Evolutionary conservation across 2,113 vertebrate species (phyloP), one percentile per base, ranked within the genome.

Genomic region (Sinocyclocheilus maitianheensis): DNA sequence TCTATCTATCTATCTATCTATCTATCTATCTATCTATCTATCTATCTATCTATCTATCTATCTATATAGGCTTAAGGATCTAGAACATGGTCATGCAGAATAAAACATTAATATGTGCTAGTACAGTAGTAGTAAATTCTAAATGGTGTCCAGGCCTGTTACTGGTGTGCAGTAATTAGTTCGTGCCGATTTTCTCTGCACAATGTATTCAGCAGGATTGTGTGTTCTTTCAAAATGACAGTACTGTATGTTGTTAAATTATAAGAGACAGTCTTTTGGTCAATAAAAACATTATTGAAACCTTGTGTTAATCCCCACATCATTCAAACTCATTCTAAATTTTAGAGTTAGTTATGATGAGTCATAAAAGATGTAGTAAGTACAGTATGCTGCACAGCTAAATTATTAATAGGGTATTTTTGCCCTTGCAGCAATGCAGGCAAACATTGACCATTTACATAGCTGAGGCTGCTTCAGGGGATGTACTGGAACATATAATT

Each of bases 321-420:
- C 83, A 78, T 63, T 65, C 43, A 77, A 72, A 58, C 48, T 55
- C 8, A 0, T 81, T 69, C 22, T 84, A 75, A 80, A 81, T 81
- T 76, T 53, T 46, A 82, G 37, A 77, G 58, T 81, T 37, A 30
- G 30, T 43, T 78, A 53, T 76, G 85, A 82, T 71, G 77, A 71
- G 76, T 83, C 83, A 87, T 79, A 77, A 85, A 85, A 84, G 46
- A 85, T 69, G 80, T 58, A 80, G 63, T 34, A 43, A 71, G 80
- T 78, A 37, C 85, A 63, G 67, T 74, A 81, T 81, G 65, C 77
- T 81, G 53, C 65, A 71, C 20, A 81, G 37, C 43, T 88, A 74
- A 86, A 90, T 86, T 88, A 86, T 88, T 90, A 65, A 86, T 24
- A 12, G 5, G 51, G 58, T 81, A 82, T 80, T 84, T 13, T 87